Percentiles rank a stretch among this genome's conserved stretches.
Evolutionary conservation across 2,797 vertebrate genomes (phyloP).

Genomic region (Odontamblyopus lacepedii): DNA sequence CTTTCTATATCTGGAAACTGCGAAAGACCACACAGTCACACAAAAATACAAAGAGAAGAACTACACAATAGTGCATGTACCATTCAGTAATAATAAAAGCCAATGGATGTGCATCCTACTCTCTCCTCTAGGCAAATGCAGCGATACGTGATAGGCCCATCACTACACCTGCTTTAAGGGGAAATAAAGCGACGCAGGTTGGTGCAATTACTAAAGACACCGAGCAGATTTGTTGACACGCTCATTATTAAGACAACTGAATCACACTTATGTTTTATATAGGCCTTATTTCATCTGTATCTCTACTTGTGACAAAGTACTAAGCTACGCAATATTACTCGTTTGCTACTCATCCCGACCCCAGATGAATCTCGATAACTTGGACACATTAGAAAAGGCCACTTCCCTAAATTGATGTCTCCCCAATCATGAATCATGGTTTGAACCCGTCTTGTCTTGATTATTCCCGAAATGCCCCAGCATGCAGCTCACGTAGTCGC

Average conservation of each 20-base stretch:
- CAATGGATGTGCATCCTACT: conserved; percentile 42
- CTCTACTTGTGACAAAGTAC: background rate
- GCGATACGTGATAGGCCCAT: background rate
- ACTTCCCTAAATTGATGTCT: no score
- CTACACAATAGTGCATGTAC: conserved; percentile 43
- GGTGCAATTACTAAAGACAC: conserved; percentile 12
- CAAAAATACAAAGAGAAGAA: conserved; percentile 30
- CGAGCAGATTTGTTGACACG: background rate
- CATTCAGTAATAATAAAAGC: conserved; percentile 56
- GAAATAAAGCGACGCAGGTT: background rate
- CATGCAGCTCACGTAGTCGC: conserved; percentile 39
- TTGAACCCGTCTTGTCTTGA: background rate
- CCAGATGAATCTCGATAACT: background rate
- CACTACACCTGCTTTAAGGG: background rate
- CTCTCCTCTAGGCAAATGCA: conserved; percentile 55
- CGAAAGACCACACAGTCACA: conserved; percentile 39
- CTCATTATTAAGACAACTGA: background rate
- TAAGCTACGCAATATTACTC: background rate
- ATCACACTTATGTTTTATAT: background rate
- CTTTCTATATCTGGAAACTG: conserved; percentile 74
- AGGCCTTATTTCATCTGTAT: background rate
- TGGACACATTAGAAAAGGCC: background rate
- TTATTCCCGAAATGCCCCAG: conserved; percentile 33
- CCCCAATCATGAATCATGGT: no score
- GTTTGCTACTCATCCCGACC: no score